Evolutionary conservation across 2,113 vertebrate genomes (phyloP).

Genomic region (Atractosteus spatula): DNA sequence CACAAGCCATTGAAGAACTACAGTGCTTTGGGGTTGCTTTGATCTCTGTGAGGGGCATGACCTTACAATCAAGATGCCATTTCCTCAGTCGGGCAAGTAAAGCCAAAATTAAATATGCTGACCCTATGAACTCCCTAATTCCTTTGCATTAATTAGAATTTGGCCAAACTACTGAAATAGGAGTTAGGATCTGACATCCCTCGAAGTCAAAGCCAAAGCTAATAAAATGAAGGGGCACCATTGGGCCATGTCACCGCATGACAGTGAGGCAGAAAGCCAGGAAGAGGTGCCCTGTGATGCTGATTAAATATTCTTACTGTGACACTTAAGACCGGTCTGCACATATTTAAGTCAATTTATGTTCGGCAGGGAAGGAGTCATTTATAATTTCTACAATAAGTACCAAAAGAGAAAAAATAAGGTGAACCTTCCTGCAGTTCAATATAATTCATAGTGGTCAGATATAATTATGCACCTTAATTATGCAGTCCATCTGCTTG

Average conservation of each 20-base stretch:
- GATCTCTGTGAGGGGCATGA: too few species aligned
- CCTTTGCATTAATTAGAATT: too few species aligned
- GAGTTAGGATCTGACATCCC: neutral
- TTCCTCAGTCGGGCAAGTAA: too few species aligned
- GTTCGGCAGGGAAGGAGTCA: neutral
- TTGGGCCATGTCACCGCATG: neutral
- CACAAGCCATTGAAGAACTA: too few species aligned
- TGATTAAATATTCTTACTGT: constrained; percentile 14
- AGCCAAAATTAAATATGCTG: too few species aligned
- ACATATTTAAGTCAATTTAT: constrained; percentile 12
- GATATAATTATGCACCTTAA: constrained; percentile 13
- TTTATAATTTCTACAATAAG: constrained; percentile 21
- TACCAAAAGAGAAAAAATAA: neutral
- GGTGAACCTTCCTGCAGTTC: too few species aligned
- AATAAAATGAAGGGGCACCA: neutral
- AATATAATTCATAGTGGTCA: neutral
- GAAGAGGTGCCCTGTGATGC: neutral
- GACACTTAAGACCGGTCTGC: constrained; percentile 9
- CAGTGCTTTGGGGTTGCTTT: too few species aligned
- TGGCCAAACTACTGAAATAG: too few species aligned
- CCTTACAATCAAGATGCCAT: too few species aligned
- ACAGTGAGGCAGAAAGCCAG: neutral
- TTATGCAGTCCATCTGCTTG: constrained; percentile 17
- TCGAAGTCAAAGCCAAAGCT: neutral
- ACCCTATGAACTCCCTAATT: too few species aligned